Conservation (phyloP, 2,797 vertebrate genomes). For the Todus mexicanus region DNA sequence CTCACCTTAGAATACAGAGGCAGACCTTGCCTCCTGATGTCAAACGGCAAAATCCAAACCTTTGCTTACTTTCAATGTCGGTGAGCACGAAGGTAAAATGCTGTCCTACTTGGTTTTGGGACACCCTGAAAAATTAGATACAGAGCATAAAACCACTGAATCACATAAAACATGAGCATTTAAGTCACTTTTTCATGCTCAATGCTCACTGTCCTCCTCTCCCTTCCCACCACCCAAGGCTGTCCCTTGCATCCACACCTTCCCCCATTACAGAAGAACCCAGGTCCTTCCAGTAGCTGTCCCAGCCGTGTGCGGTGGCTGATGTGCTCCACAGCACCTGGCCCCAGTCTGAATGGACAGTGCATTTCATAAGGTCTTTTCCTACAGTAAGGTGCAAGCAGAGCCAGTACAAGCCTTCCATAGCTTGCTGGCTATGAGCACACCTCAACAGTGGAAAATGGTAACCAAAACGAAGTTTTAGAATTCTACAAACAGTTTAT, state of each 20-base stretch:
- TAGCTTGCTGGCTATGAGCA: background rate
- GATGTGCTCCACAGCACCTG: fast-evolving
- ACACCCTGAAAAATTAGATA: slow-evolving; percentile 76
- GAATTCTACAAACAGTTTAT: background rate
- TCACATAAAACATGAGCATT: background rate
- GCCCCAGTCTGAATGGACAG: fast-evolving
- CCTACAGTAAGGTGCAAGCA: background rate
- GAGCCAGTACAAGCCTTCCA: background rate
- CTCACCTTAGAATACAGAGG: slow-evolving; percentile 94
- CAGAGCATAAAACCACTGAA: background rate
- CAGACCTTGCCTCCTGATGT: slow-evolving; percentile 90
- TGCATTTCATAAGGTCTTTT: too few species aligned
- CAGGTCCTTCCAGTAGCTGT: fast-evolving
- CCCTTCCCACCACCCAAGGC: background rate
- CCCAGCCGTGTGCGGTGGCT: fast-evolving
- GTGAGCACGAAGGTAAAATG: slow-evolving; percentile 98
- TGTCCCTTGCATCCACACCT: background rate
- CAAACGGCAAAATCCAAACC: slow-evolving; percentile 96
- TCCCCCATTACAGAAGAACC: background rate
- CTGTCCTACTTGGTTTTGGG: slow-evolving; percentile 92
- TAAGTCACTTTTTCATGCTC: background rate
- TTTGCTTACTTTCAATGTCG: slow-evolving; percentile 95
- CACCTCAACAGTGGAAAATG: background rate
- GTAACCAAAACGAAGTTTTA: background rate
- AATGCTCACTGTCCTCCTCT: background rate